Base-by-base conservation (phyloP, 2,797 vertebrate genomes). In the Paedocypris micromegethes region DNA sequence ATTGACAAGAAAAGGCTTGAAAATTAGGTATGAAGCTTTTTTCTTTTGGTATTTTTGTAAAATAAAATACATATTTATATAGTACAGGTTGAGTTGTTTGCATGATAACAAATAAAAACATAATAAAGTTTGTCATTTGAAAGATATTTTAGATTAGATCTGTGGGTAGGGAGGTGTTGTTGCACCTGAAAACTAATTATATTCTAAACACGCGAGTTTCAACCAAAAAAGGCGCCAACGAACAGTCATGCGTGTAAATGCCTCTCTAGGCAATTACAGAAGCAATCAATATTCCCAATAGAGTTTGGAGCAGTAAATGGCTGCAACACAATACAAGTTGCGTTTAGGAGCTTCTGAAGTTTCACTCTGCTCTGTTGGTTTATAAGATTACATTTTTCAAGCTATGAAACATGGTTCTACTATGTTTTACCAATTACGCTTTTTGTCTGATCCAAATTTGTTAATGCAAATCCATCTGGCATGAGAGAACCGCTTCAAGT, bases 251-350 rank as follows among this genome's bases (percentile, higher is more conserved):
- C 66, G 70, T 78, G 76, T 66, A 67, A 78, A 79, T 72, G 72
- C 62, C 69, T 81, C 70, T 80, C 74, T 52, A 78, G 77, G 77
- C 82, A 82, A 83, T 88, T 83, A 84, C 74, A 82, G 79, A 86
- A 79, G 64, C 80, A 81, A 87, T 88, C 86, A 85, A 87, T 88
- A 83, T 85, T 75, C 77, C 56, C 77, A 77, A 82, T 80, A 80
- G 73, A 82, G 78, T 80, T 73, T 75, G 76, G 75, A 74, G 82
- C 57, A 68, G 77, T 75, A 75, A 82, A 47, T 58, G 80, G 81
- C 83, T 83, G 76, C 70, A 76, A 77, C 78, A 73, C 70, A 75
- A 81, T 80, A 73, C 72, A 71, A 65, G 73, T 73, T 75, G 71
- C 75, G 73, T 72, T 85, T 83, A 87, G 86, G 77, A 83, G 76